Conservation (phyloP, 2,113 vertebrate species). For the Struthidea cinerea region DNA sequence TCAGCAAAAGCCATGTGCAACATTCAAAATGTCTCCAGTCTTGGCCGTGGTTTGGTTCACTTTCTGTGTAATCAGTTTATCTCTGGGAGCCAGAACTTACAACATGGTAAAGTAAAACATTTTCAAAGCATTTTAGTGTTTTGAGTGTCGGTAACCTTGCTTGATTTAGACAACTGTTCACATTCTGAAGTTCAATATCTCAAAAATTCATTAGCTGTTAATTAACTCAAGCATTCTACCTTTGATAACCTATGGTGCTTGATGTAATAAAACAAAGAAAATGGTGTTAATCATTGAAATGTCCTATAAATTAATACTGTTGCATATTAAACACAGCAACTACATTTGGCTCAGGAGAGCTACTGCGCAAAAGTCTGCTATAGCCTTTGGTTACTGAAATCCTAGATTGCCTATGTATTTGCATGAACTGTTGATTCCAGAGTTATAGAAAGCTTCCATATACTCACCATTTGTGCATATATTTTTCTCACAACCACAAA, state of each 20-base stretch:
- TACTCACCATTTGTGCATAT: neutral
- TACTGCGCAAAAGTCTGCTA: neutral
- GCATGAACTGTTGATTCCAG: neutral
- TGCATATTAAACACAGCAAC: neutral
- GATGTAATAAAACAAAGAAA: conserved; percentile 12
- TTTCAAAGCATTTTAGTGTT: neutral
- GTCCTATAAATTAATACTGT: neutral
- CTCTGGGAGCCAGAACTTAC: neutral
- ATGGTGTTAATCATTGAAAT: conserved; percentile 2
- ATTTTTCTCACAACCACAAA: neutral
- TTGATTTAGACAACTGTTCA: neutral
- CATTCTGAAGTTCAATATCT: neutral
- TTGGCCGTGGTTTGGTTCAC: neutral
- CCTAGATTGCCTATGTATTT: neutral
- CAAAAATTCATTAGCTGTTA: conserved; percentile 5
- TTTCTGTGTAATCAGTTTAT: neutral
- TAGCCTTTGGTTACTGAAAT: neutral
- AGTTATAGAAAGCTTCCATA: neutral
- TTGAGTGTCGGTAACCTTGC: neutral
- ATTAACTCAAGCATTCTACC: conserved; percentile 1
- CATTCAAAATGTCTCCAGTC: neutral
- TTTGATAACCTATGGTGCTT: neutral
- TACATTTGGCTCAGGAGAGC: neutral
- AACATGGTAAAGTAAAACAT: neutral
- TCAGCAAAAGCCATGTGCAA: neutral